Evolutionary conservation across 2,113 vertebrate genomes (phyloP), one percentile per base, ranked within the genome.

Genomic region (Formicarius rufipectus): DNA sequence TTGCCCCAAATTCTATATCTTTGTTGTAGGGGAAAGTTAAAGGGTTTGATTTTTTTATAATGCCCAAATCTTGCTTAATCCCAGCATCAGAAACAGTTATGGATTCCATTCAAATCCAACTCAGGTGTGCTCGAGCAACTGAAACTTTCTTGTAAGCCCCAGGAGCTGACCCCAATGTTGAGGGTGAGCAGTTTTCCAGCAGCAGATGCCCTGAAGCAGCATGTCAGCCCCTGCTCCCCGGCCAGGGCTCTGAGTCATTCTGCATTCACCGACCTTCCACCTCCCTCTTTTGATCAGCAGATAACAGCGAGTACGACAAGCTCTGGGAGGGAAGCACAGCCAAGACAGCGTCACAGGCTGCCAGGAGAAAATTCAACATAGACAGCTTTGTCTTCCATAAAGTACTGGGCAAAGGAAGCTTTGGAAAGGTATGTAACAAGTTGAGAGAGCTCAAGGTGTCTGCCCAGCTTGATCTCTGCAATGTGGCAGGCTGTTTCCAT

Each of bases 361-460:
- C 95, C 14, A 98, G 98, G 72, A 98, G 97, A 31, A 98, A 83
- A 35, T 97, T 99, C 96, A 98, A 95, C 49, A 97, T 99, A 4
- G 98, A 99, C 44, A 98, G 98, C 97, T 99, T 99, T 84, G 87
- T 97, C 89, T 99, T 99, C 96, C 98, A 99, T 90, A 99, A 99
- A 97, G 99, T 99, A 55, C 98, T 99, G 78, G 99, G 99, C 67
- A 99, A 99, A 98, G 99, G 99, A 95, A 99, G 99, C 97, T 99
- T 99, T 81, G 99, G 99, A 75, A 99, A 99, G 98, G 99, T 99
- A 97, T 5, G 97, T 77, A 71, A 64, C 68, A 55, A 53, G n/a
- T 28, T 10, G 20, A 3, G 3, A 7, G 68, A 33, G 31, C n/a
- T 45, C 15, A 10, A 68, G 21, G 69, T 39, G 63, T 49, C 33